Evolutionary conservation across 1,140 invertebrate species (phyloP), one percentile per base, ranked within the genome.

Genomic region (Protaetia brevitarsis): DNA sequence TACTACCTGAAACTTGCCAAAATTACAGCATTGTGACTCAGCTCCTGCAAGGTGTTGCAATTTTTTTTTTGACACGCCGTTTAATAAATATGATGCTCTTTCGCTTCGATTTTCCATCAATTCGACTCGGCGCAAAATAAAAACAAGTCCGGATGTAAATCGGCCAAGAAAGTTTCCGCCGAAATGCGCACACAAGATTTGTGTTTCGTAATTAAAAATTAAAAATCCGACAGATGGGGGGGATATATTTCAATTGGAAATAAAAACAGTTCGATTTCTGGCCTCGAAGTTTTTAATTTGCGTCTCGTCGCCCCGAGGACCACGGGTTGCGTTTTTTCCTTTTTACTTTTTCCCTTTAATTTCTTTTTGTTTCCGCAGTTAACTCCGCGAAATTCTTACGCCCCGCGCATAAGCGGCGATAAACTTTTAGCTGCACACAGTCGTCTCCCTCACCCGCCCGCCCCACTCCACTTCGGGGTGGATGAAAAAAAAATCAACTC

Each of bases 341-440:
- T n/a, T n/a, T n/a, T n/a, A n/a, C n/a, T n/a, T n/a, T n/a, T n/a
- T n/a, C n/a, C n/a, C n/a, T n/a, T n/a, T n/a, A n/a, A n/a, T n/a
- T 71, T 75, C 73, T 74, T 73, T 72, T 69, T 45, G 19, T 45
- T 45, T 13, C n/a, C 16, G 67, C 68, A 67, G 70, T 66, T 69
- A 66, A 64, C 67, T 66, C 61, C 63, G n/a, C 45, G 37, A 69
- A 71, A 69, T 60, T 73, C 68, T 69, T 70, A 66, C 71, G 59
- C 59, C 59, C 69, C 65, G 68, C 70, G 71, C 70, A 71, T 72
- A 72, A 71, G 69, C 65, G 70, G 68, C 63, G 60, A 75, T 73
- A 75, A 75, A 75, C 72, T 75, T 72, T 69, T 68, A 71, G 66
- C 65, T 73, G 73, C 70, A 73, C n/a, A n/a, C n/a, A n/a, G n/a